phyloP scores from a whole-genome alignment of 2,797 vertebrate species.

The Carapus acus region DNA sequence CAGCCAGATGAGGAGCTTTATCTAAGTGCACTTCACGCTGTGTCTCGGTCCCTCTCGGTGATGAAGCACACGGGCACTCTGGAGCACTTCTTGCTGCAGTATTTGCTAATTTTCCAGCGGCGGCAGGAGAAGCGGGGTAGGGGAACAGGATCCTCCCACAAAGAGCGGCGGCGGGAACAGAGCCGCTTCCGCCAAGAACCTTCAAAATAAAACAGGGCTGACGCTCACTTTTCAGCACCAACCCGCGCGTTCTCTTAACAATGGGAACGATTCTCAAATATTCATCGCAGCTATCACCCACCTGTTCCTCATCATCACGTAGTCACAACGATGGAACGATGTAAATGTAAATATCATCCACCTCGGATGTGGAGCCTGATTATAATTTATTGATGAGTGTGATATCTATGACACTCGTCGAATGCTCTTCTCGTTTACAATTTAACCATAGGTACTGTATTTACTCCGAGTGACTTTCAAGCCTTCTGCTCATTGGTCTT shows the following conservation, averaged over 20 bases:
- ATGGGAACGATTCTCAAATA: too few relatives aligned
- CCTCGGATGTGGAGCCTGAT: too few relatives aligned
- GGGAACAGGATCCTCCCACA: conserved; percentile 63
- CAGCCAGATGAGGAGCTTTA: conserved; percentile 26
- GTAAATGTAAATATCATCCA: too few relatives aligned
- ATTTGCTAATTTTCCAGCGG: conserved; percentile 50
- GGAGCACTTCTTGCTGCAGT: conserved; percentile 58
- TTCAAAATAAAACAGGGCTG: conserved; percentile 41
- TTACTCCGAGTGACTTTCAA: conserved; percentile 27
- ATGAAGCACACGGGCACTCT: conserved; percentile 18
- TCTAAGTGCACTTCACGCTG: conserved; percentile 30
- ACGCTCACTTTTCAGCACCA: too few relatives aligned
- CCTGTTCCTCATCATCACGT: too few relatives aligned
- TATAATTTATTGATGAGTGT: too few relatives aligned
- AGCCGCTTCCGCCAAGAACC: background rate
- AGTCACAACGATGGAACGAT: too few relatives aligned
- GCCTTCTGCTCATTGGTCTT: background rate
- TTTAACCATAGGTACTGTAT: background rate
- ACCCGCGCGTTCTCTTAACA: too few relatives aligned
- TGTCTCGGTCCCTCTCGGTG: conserved; percentile 18
- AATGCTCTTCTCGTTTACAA: too few relatives aligned
- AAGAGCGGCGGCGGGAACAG: background rate
- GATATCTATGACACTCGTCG: too few relatives aligned
- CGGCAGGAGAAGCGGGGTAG: conserved; percentile 59
- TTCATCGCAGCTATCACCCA: too few relatives aligned